Conservation (phyloP, 37 sponge, comb jelly and placozoan genomes). For the Amphimedon queenslandica region DNA sequence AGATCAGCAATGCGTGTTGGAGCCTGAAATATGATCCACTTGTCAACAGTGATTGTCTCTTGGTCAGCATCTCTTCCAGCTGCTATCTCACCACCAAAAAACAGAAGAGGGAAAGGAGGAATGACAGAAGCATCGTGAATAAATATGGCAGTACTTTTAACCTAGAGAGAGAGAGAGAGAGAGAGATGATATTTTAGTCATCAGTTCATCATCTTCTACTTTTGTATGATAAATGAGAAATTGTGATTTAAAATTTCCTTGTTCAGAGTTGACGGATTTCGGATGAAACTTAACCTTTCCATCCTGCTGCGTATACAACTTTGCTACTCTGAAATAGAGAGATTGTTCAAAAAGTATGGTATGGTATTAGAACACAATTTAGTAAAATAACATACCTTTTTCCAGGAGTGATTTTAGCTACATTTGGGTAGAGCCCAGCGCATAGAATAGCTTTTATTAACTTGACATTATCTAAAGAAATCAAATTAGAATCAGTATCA, state of each 20-base stretch:
- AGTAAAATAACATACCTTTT: background rate
- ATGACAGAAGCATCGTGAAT: slow-evolving; percentile 65
- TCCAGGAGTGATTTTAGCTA: slow-evolving; percentile 48
- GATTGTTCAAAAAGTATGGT: background rate
- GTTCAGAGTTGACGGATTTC: slow-evolving; percentile 62
- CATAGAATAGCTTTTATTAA: slow-evolving; percentile 77
- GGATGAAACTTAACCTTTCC: slow-evolving; percentile 71
- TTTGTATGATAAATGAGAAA: slow-evolving; percentile 71
- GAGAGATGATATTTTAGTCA: background rate
- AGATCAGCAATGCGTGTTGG: slow-evolving; percentile 45
- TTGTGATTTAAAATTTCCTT: slow-evolving; percentile 30
- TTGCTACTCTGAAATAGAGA: slow-evolving; percentile 38
- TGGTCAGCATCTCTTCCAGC: slow-evolving; percentile 36
- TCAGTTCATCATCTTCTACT: no score
- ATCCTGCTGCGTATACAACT: slow-evolving; percentile 43
- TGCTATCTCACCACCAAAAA: slow-evolving; percentile 76
- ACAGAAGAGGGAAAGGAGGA: slow-evolving; percentile 74
- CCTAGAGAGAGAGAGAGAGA: background rate
- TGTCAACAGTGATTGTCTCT: slow-evolving; percentile 59
- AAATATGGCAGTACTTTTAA: slow-evolving; percentile 47
- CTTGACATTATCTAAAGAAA: slow-evolving; percentile 39
- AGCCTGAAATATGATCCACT: slow-evolving; percentile 70
- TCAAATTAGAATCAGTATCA: background rate
- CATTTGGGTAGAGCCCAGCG: slow-evolving; percentile 85
- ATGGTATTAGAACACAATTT: background rate